Percentiles rank a stretch among this genome's conserved stretches.
Evolutionary conservation across 1,140 invertebrate species (phyloP).

Genomic region (Euura lappo): DNA sequence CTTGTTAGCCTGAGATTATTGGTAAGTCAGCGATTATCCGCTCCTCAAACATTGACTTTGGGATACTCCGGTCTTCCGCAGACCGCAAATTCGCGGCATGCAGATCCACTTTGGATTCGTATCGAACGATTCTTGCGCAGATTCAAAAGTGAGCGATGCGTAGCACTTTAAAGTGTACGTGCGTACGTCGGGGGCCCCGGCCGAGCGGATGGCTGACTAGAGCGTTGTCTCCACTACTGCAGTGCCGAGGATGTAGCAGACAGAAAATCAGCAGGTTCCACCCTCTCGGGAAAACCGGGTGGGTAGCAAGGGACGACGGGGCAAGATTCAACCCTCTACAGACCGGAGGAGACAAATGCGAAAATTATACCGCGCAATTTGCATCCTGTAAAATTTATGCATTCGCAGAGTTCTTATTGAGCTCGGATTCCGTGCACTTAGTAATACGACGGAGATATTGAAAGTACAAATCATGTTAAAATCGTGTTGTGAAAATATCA

Average conservation of each 20-base stretch:
- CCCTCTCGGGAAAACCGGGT: background rate
- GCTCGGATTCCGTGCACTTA: background rate
- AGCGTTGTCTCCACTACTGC: no score
- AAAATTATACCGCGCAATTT: slow-evolving; percentile 6
- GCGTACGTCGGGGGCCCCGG: no score
- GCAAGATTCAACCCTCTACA: background rate
- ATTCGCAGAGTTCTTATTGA: background rate
- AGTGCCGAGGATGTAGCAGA: no score
- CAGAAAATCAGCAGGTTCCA: no score
- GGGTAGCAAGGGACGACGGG: background rate
- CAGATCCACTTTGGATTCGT: background rate
- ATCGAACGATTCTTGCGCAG: background rate
- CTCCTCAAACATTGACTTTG: background rate
- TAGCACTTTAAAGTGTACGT: no score
- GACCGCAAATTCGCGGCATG: background rate
- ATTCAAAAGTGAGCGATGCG: no score
- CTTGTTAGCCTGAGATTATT: background rate
- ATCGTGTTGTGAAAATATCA: no score
- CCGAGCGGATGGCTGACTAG: no score
- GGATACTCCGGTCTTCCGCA: background rate
- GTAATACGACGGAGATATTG: background rate
- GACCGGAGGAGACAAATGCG: background rate
- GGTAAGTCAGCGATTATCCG: background rate
- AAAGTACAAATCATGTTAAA: no score
- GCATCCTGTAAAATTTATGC: slow-evolving; percentile 7